Conservation (phyloP, 2,113 vertebrate species). For the Epinephelus lanceolatus region DNA sequence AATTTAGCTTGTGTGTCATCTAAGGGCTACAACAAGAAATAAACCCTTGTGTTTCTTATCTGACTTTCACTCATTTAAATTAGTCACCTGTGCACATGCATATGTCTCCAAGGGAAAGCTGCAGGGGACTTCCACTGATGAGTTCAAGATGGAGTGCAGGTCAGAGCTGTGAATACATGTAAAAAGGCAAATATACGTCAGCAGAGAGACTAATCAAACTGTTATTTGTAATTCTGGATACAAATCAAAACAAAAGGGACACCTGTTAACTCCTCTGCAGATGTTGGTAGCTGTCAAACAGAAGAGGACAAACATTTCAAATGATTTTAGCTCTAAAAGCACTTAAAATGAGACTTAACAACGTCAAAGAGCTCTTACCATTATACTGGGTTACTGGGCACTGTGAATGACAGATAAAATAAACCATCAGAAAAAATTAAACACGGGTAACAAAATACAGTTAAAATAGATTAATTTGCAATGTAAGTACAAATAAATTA, state of each 20-base stretch:
- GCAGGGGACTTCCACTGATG: slow-evolving; percentile 54
- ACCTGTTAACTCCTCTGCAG: slow-evolving; percentile 76
- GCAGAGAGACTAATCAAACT: background rate
- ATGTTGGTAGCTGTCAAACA: slow-evolving; percentile 60
- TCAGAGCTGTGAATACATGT: slow-evolving; percentile 60
- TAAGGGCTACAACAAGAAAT: too few relatives aligned
- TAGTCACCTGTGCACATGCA: slow-evolving; percentile 76
- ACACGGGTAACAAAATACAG: background rate
- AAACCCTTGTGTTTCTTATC: background rate
- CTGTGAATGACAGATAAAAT: slow-evolving; percentile 45
- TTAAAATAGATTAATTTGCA: background rate
- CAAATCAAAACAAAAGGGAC: background rate
- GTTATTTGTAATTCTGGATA: background rate
- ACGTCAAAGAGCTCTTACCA: slow-evolving; percentile 57
- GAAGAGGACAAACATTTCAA: background rate
- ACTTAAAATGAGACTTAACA: background rate
- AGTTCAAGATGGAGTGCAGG: slow-evolving; percentile 41
- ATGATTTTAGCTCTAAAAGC: background rate
- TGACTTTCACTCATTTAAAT: background rate
- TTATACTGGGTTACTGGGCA: slow-evolving; percentile 69
- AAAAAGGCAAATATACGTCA: background rate
- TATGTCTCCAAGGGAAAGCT: slow-evolving; percentile 69
- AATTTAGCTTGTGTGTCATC: background rate
- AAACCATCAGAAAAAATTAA: background rate
- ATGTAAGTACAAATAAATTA: background rate